Conservation (phyloP, 23 tunicate genomes). For the Ciona savignyi region DNA sequence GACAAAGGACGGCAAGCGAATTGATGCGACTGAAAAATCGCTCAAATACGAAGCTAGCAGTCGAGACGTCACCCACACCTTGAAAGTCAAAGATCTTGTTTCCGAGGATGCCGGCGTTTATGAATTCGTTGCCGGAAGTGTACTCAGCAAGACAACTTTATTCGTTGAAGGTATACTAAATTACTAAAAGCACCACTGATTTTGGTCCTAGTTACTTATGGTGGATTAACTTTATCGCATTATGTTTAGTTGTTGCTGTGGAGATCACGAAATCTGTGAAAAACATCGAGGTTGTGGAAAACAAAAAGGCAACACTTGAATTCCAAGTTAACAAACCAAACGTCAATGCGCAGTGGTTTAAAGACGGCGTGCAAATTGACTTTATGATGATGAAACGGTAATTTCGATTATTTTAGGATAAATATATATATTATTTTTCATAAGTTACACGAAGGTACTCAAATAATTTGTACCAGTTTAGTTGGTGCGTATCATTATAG, state of each 20-base stretch:
- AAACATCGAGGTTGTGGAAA: slow-evolving; percentile 80
- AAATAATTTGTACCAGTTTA: too few species aligned
- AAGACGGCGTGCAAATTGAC: slow-evolving; percentile 80
- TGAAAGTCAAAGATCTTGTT: slow-evolving; percentile 55
- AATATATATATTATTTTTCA: too few species aligned
- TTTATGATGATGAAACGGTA: slow-evolving; percentile 32
- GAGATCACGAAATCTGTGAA: slow-evolving; percentile 83
- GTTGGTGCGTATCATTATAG: too few species aligned
- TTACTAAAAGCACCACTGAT: too few species aligned
- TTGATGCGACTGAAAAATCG: slow-evolving; percentile 37
- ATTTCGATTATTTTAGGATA: too few species aligned
- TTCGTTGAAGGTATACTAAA: slow-evolving; percentile 69
- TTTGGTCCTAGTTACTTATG: not conserved
- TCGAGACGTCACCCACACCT: slow-evolving; percentile 31
- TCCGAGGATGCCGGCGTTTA: slow-evolving; percentile 77
- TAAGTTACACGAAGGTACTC: too few species aligned
- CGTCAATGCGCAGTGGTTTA: slow-evolving; percentile 81
- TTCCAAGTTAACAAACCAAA: slow-evolving; percentile 88
- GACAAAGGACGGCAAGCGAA: slow-evolving; percentile 73
- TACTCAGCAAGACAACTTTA: slow-evolving; percentile 34
- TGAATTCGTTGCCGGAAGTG: slow-evolving; percentile 76
- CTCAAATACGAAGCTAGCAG: slow-evolving; percentile 51
- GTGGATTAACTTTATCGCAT: too few species aligned
- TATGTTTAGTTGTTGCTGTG: slow-evolving; percentile 40
- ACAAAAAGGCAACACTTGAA: slow-evolving; percentile 65